A percentile compares a stretch with the other conserved stretches of the same genome.
These are phyloP conservation scores for Cryptoprocta ferox DNA, from an alignment of 2,797 vertebrate genomes.

Conservation along the genomic window DNA sequence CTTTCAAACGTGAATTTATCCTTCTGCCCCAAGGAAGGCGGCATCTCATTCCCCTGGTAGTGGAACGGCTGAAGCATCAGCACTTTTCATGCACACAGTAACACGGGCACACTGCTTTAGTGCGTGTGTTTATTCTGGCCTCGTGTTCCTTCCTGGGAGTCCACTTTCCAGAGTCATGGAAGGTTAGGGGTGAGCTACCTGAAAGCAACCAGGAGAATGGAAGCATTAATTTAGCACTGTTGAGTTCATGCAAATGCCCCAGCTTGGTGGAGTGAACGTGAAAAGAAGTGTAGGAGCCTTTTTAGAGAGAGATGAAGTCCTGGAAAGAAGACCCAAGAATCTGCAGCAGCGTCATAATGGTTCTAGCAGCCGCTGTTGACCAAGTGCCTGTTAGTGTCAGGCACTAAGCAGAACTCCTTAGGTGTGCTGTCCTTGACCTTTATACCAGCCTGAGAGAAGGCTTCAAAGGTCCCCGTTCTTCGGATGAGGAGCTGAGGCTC, in stretches of 20 bases:
- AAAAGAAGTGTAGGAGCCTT: not conserved
- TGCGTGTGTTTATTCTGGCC: not conserved
- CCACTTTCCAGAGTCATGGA: not conserved
- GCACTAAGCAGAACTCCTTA: too few species aligned
- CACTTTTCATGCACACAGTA: not conserved
- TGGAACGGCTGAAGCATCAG: not conserved
- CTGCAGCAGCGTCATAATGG: not conserved
- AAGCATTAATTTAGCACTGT: not conserved
- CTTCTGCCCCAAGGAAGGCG: not conserved
- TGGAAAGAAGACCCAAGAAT: not conserved
- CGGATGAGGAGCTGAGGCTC: not conserved
- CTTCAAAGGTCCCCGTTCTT: not conserved
- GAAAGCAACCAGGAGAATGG: not conserved
- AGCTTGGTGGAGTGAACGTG: not conserved
- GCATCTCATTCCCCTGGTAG: not conserved
- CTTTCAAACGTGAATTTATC: constrained; percentile 6
- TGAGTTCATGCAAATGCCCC: not conserved
- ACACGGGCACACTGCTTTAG: not conserved
- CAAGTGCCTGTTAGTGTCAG: not conserved
- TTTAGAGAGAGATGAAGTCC: not conserved
- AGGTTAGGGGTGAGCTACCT: not conserved
- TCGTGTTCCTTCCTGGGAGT: not conserved
- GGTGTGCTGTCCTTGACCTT: not conserved
- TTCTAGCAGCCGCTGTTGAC: not conserved
- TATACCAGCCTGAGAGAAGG: not conserved